phyloP scores from a whole-genome alignment of 2,797 vertebrate species.

The Graptemys geographica region DNA sequence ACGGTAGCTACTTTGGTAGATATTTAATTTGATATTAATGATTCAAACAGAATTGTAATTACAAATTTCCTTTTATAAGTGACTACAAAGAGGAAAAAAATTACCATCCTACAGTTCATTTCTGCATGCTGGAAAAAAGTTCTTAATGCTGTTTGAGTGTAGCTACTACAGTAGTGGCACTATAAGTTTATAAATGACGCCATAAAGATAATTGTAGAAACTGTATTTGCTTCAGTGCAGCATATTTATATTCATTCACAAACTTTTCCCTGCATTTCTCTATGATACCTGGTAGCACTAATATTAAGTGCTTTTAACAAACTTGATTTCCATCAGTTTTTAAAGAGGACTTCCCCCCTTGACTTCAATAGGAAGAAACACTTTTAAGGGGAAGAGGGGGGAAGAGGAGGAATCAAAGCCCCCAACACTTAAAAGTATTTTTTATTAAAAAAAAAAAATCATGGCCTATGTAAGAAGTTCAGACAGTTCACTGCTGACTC shows the following conservation, averaged over 20 bases:
- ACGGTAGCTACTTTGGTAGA: neutral
- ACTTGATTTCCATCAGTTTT: neutral
- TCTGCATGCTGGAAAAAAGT: neutral
- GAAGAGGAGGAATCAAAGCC: neutral
- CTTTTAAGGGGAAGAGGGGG: neutral
- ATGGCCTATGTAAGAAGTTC: neutral
- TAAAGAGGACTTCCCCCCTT: neutral
- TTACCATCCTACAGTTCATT: neutral
- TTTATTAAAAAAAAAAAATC: neutral
- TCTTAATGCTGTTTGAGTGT: neutral
- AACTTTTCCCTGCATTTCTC: neutral
- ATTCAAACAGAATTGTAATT: neutral
- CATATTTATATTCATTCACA: neutral
- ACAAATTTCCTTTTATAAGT: neutral
- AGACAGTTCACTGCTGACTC: neutral
- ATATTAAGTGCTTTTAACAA: neutral
- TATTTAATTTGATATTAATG: slow-evolving; percentile 1
- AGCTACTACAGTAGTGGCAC: neutral
- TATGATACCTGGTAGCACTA: neutral
- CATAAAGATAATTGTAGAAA: neutral
- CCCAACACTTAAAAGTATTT: neutral
- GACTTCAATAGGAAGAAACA: neutral
- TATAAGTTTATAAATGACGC: neutral
- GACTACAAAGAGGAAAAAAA: neutral
- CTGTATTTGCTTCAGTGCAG: neutral